phyloP scores from a whole-genome alignment of 2,113 vertebrate species.

The Melospiza melodia region DNA sequence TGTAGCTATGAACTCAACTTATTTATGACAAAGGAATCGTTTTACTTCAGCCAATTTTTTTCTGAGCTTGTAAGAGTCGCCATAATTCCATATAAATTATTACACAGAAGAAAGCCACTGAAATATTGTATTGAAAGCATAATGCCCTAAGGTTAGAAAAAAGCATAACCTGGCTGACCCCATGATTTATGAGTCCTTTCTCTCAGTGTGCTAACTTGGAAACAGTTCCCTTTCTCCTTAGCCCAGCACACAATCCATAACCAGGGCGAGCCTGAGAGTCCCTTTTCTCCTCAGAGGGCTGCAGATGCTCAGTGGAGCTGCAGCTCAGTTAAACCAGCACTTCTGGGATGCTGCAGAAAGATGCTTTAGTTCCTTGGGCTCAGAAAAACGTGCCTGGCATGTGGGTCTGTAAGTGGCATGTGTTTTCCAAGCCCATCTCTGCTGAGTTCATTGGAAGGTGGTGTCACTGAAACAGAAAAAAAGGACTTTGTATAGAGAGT shows the following conservation, averaged over 20 bases:
- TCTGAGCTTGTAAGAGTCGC: slow-evolving; percentile 63
- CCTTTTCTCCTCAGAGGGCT: slow-evolving; percentile 35
- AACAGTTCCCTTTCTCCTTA: slow-evolving; percentile 21
- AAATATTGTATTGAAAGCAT: slow-evolving; percentile 71
- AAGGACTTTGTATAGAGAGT: neutral
- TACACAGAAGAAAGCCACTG: slow-evolving; percentile 57
- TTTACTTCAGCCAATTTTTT: slow-evolving; percentile 68
- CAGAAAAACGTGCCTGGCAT: neutral
- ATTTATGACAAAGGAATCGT: slow-evolving; percentile 67
- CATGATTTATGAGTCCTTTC: slow-evolving; percentile 74
- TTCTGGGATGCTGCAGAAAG: slow-evolving; percentile 20
- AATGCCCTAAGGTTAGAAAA: slow-evolving; percentile 69
- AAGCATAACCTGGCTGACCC: slow-evolving; percentile 43
- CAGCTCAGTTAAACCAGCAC: slow-evolving; percentile 27
- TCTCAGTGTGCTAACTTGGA: slow-evolving; percentile 60
- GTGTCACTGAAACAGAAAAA: neutral
- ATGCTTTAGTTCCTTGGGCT: slow-evolving; percentile 1
- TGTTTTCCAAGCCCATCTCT: neutral
- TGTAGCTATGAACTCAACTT: slow-evolving; percentile 52
- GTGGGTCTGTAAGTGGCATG: neutral
- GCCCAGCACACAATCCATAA: neutral
- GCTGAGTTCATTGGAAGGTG: neutral
- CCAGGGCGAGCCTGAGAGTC: slow-evolving; percentile 6
- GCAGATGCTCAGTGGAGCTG: slow-evolving; percentile 21
- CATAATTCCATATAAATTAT: slow-evolving; percentile 73